Base-by-base conservation (phyloP, 2,888 invertebrate species). In the Stratiomys singularior region DNA sequence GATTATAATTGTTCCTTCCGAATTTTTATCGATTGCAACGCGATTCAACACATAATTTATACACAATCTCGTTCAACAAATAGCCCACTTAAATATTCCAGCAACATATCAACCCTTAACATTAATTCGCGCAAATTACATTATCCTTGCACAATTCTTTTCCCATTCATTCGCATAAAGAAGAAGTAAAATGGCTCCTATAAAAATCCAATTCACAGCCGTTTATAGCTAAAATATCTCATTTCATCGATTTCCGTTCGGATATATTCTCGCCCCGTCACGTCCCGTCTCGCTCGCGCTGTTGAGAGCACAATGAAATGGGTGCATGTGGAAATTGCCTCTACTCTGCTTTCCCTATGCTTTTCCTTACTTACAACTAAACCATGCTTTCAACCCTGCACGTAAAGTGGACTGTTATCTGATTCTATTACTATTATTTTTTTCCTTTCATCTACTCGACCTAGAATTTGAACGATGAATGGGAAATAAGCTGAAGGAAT, bases 151-250 rank as follows among this genome's bases (percentile, higher is more conserved):
- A 69, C 69, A 69, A 69, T 47, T 25, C 69, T 13, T n/a, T 46
- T 44, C 69, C n/a, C 25, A 47, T 69, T 69, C 69, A 47, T 69
- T 69, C 69, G 47, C 15, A 30, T 18, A 30, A 25, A 69, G 60
- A 27, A 30, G 18, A 74, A 60, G 60, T 74, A 60, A 60, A 74
- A 74, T 74, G 58, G 60, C 74, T 60, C 37, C 76, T 64, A 76
- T 76, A 64, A 76, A 76, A 76, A 76, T 60, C 76, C 63, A 76
- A 76, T 76, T 76, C 76, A 52, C 64, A 76, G 76, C 44, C 76
- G 76, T 76, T 76, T 76, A 76, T 76, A 60, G 76, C 76, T 60
- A 46, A 66, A 64, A 76, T 76, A 76, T 76, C 76, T 76, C 76
- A 76, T 64, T 76, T 76, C 76, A 76, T 76, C 76, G 76, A 76